A percentile compares a stretch with the other conserved stretches of the same genome.
phyloP scores from a whole-genome alignment of 2,113 vertebrate species.

The Tangachromis dhanisi region DNA sequence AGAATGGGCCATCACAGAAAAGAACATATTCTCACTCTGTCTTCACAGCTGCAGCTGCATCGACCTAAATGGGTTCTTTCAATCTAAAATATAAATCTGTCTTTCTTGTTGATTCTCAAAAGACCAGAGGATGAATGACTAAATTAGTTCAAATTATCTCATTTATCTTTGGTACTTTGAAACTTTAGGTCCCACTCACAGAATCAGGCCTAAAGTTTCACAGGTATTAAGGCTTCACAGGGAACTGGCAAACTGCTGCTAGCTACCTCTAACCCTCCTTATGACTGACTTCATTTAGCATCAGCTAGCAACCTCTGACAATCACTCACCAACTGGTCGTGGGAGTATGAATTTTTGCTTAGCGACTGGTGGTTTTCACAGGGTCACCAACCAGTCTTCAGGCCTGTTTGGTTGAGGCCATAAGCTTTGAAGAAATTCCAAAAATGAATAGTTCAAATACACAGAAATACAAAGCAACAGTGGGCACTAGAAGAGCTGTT shows the following conservation, averaged over 20 bases:
- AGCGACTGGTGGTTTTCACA: not conserved
- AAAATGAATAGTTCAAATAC: not conserved
- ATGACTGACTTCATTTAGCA: not conserved
- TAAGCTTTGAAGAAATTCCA: not conserved
- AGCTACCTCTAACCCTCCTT: fast-evolving
- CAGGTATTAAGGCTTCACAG: not conserved
- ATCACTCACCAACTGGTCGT: not conserved
- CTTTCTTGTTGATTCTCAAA: not conserved
- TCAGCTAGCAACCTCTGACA: not conserved
- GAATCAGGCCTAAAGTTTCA: not conserved
- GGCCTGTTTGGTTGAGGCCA: not conserved
- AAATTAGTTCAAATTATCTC: not conserved
- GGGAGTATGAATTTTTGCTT: not conserved
- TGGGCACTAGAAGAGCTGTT: not conserved
- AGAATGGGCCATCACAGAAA: not conserved
- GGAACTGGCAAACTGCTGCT: not conserved
- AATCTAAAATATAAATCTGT: not conserved
- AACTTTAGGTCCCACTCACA: not conserved
- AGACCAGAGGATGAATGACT: not conserved
- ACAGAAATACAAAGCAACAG: not conserved
- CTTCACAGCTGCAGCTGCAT: not conserved
- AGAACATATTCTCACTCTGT: not conserved
- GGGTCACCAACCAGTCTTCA: not conserved
- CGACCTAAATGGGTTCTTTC: not conserved
- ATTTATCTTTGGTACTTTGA: not conserved